These are phyloP conservation scores for Phylloscopus trochilus DNA, from an alignment of 2,113 vertebrate genomes.

Conservation along the genomic window DNA sequence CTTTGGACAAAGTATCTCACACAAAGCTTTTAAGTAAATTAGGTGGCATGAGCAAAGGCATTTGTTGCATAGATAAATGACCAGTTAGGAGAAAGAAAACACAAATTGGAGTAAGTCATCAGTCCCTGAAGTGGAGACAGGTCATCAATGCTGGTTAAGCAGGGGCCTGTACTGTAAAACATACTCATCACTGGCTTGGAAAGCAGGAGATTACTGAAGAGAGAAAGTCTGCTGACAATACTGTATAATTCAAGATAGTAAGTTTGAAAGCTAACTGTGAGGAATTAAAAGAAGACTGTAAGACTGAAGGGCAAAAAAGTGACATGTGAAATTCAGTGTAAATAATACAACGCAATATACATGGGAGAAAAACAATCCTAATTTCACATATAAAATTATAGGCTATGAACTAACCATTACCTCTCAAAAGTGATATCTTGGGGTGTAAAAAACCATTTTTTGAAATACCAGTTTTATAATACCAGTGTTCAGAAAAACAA, in stretches of 20 bases:
- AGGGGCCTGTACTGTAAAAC: not conserved
- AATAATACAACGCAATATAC: not conserved
- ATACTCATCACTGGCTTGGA: not conserved
- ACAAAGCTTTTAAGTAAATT: conserved; percentile 44
- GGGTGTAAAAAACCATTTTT: not conserved
- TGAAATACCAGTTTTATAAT: not conserved
- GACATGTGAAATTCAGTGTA: conserved; percentile 1
- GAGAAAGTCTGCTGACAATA: not conserved
- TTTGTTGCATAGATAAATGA: not conserved
- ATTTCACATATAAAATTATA: conserved; percentile 9
- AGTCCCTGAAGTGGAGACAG: not conserved
- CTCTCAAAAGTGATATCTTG: not conserved
- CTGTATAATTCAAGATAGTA: not conserved
- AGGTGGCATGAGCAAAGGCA: not conserved
- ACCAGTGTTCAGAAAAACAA: not conserved
- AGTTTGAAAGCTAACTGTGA: not conserved
- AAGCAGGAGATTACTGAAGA: not conserved
- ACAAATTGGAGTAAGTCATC: not conserved
- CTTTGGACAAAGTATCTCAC: not conserved
- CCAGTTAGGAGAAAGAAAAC: not conserved
- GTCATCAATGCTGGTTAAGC: not conserved
- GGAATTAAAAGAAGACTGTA: not conserved
- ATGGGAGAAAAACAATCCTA: not conserved
- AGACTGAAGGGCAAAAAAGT: not conserved
- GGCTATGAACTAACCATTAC: not conserved